These are phyloP conservation scores for Odontophorus gujanensis DNA, from an alignment of 2,113 vertebrate species.

Conservation along the genomic window DNA sequence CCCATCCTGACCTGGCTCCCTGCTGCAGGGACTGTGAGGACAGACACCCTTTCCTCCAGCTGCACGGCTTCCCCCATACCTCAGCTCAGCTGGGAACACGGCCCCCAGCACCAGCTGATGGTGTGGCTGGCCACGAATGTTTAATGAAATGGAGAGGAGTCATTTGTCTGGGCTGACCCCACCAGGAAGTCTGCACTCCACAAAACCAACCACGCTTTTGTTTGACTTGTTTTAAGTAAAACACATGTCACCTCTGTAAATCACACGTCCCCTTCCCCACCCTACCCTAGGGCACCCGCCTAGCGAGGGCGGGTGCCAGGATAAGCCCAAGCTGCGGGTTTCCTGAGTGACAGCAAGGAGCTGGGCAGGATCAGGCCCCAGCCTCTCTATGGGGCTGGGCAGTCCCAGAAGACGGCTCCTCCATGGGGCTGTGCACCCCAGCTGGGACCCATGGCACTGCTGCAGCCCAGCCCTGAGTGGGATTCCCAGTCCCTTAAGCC, in stretches of 20 bases:
- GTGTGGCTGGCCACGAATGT: background rate
- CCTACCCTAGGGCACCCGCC: background rate
- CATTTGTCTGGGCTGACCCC: conserved; percentile 41
- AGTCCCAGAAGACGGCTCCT: too few species aligned
- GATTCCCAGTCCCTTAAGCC: background rate
- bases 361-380: background rate
- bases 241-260: conserved; percentile 33
- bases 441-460: rapidly evolving
- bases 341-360: background rate
- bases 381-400: background rate
- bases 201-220: conserved; percentile 57
- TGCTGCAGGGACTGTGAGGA: background rate
- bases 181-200: background rate
- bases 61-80: background rate
- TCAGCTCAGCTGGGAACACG: background rate
- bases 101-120: conserved; percentile 12
- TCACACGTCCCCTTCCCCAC: conserved; percentile 24
- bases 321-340: background rate
- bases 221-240: conserved; percentile 58
- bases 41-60: background rate
- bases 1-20: background rate
- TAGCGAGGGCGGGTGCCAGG: background rate
- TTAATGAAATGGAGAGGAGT: conserved; percentile 31
- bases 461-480: background rate
- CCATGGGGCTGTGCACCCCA: rapidly evolving